Evolutionary conservation across 2,888 invertebrate species (phyloP), one percentile per base, ranked within the genome.

Genomic region (Torymus texanus): DNA sequence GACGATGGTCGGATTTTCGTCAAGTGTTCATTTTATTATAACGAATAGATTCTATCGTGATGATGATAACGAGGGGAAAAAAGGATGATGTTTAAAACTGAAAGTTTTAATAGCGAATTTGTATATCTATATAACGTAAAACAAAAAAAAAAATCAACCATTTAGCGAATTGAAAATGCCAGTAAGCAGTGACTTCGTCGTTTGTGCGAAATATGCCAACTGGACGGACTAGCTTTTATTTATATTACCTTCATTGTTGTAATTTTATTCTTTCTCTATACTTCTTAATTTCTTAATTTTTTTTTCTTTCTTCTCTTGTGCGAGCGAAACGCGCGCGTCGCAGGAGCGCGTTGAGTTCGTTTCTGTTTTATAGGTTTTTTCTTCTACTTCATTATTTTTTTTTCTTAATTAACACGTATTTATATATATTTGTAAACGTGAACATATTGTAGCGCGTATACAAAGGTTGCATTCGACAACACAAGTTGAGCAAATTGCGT

Each of bases 31-130:
- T 72, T 79, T 75, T 56, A 67, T 67, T 61, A 16, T 59, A 74
- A 41, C 72, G 62, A 55, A 66, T 63, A 80, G 62, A 55, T 62
- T 73, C 21, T 63, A 67, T 63, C 51, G 62, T 66, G 55, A 79
- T 71, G 72, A 67, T 10, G 29, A 58, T 61, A 55, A 67, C 21
- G 62, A 81, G 21, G 67, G 0, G n/a, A 83, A 80, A 79, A 78
- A 65, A 73, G 81, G 75, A 81, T 55, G 59, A 82, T 79, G 56
- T 70, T 70, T 75, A 66, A 75, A 80, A 76, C 72, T 76, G 68
- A 80, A 67, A 80, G 61, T 72, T 80, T 79, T 80, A 80, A 80
- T 80, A 76, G 79, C 53, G 29, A 80, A 80, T 80, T 80, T 80
- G 58, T 80, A 41, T 41, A 80, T 68, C 41, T 80, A 79, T 66